Evolutionary conservation across 2,797 vertebrate genomes (phyloP), one percentile per base, ranked within the genome.

Genomic region (Poeciliopsis presidionis): DNA sequence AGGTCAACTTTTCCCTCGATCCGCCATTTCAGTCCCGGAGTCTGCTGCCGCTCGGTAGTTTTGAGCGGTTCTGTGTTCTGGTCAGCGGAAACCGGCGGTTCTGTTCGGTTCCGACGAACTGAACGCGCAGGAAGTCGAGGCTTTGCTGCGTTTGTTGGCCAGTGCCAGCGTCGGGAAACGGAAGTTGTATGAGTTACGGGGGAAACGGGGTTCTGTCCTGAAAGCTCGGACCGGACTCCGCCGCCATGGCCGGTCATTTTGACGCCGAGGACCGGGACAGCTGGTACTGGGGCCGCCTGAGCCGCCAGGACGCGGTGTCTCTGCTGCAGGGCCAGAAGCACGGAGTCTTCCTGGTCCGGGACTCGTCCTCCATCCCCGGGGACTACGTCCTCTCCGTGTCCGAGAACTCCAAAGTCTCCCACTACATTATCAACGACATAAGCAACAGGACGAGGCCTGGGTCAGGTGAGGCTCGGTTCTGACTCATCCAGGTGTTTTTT

Each of bases 401-500:
- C 16, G 97, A 98, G 94, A 98, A 97, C 94, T 97, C 97, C 75
- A 97, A 96, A 90, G 97, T 98, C 87, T 98, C 97, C 67, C 97
- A 98, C 93, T 98, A 98, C 93, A 98, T 98, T 85, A 97, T 98
- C 95, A 98, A 97, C 95, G 97, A 97, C 94, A 90, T 96, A 86
- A 94, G 93, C 36, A 96, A 95, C 94, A 96, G 95, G 93, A 94
- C 90, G 78, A 95, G 87, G 73, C 94, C 94, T 41, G 88, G 89
- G 83, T 43, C 94, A 91, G 95, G 94, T 97, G 89, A 51, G 55
- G 11, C 41, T 53, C n/a, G 25, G 25, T 71, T 46, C 30, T 30
- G 2, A 13, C 13, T 13, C 28, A 13, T 5, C 11, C 51, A n/a
- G 20, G 22, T 73, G 20, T 1, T 28, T 28, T 51, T 25, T 72